Evolutionary conservation across 2,888 invertebrate genomes (phyloP), one percentile per base, ranked within the genome.

Genomic region (Leptinotarsa rubiginosa): DNA sequence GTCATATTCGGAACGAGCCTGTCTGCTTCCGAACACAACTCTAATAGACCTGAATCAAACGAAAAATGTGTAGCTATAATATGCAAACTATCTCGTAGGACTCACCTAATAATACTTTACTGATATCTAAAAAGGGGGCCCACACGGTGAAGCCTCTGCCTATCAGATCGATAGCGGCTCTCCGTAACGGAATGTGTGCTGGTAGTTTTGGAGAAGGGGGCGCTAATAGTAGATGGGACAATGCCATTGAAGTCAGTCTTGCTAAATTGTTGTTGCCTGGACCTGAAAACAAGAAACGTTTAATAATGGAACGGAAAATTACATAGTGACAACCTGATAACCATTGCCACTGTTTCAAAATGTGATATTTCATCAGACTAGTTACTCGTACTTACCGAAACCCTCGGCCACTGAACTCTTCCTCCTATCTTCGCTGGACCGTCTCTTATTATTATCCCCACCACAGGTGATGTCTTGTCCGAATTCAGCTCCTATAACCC

Each of bases 71-170:
- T 41, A 41, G 10, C 41, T 41, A 41, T 41, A 2, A 41, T 41
- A 41, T 41, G 41, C 41, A 41, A 31, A 41, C 10, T 10, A 41
- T 41, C 41, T 62, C n/a, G 31, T n/a, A 7, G 16, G n/a, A 68
- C 72, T 81, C 79, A 88, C 88, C 93, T 68, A 95, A 89, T 65
- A 96, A 88, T 62, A 97, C 95, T 88, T 96, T 96, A 68, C 96
- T 95, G 54, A 97, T 96, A 88, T 97, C 97, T 77, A 97, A 88
- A 87, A 99, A 98, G 0, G 99, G 99, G 86, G 99, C 99, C 99
- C 99, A 99, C 0, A 99, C 98, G 0, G 97, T 96, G 88, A 99
- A 99, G 4, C 98, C 98, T 64, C 99, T 92, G 0, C 99, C 99
- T 78, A 99, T 93, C 78, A 99, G 91, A 90, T 99, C 99, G 64